Evolutionary conservation across 2,888 invertebrate species (phyloP).

Genomic region (Cyrtodaria siliqua): DNA sequence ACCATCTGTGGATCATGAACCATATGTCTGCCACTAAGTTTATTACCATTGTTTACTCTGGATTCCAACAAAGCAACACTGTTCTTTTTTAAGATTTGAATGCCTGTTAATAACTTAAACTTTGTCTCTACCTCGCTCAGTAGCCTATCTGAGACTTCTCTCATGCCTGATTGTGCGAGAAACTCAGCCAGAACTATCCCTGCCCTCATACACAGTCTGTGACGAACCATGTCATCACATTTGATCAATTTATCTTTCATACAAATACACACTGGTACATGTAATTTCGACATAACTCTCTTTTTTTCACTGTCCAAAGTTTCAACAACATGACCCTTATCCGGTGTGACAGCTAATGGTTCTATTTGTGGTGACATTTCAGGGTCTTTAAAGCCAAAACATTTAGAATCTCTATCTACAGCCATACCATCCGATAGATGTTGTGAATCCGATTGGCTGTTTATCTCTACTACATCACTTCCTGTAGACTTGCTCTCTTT

Average conservation of each 20-base stretch:
- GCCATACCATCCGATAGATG: background rate
- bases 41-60: background rate
- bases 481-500: conserved; percentile 8
- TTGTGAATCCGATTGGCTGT: background rate
- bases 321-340: conserved; percentile 22
- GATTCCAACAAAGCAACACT: background rate
- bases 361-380: background rate
- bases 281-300: conserved; percentile 31
- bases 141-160: conserved; percentile 17
- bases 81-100: background rate
- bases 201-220: conserved; percentile 50
- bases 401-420: conserved; percentile 7
- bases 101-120: background rate
- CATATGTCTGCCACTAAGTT: background rate
- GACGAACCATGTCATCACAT: conserved; percentile 30
- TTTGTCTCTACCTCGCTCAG: conserved; percentile 28
- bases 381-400: conserved; percentile 52
- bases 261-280: conserved; percentile 51
- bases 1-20: conserved; percentile 40
- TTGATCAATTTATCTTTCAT: background rate
- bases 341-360: conserved; percentile 25
- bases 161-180: conserved; percentile 39
- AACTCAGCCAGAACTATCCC: conserved; percentile 53
- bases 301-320: conserved; percentile 42
- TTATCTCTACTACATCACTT: background rate